Percentiles rank a stretch among this genome's conserved stretches.
phyloP scores from a whole-genome alignment of 2,797 vertebrate genomes.

The Spheniscus humboldti region DNA sequence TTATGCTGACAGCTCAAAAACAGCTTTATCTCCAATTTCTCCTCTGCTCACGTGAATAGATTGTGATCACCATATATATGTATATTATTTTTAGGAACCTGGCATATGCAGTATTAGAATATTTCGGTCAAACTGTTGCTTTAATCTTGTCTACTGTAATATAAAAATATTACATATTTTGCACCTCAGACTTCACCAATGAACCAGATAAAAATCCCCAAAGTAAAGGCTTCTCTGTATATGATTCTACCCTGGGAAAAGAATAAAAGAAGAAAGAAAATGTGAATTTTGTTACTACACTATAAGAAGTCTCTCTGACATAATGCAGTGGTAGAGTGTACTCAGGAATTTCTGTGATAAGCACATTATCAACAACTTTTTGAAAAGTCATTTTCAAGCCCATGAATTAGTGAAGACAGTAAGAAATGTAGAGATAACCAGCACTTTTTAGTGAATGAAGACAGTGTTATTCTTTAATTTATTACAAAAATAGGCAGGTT shows the following conservation, averaged over 20 bases:
- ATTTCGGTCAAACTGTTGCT: neutral
- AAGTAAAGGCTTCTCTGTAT: neutral
- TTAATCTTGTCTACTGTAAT: neutral
- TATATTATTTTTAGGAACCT: neutral
- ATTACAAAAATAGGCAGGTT: neutral
- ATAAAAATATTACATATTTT: neutral
- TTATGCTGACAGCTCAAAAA: neutral
- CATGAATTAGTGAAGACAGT: neutral
- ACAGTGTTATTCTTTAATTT: neutral
- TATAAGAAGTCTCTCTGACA: neutral
- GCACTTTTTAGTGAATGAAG: neutral
- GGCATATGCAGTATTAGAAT: neutral
- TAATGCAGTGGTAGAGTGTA: too few relatives aligned
- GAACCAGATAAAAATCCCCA: neutral
- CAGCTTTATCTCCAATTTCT: neutral
- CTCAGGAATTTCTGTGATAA: neutral
- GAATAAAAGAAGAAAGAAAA: neutral
- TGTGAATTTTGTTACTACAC: neutral
- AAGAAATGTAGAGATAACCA: neutral
- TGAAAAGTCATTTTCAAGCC: neutral
- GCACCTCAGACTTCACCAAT: neutral
- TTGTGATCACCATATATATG: neutral
- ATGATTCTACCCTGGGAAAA: neutral
- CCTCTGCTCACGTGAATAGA: neutral
- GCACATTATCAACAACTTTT: neutral